Conservation (phyloP, 2,113 vertebrate genomes). For the Scartelaos histophorus region DNA sequence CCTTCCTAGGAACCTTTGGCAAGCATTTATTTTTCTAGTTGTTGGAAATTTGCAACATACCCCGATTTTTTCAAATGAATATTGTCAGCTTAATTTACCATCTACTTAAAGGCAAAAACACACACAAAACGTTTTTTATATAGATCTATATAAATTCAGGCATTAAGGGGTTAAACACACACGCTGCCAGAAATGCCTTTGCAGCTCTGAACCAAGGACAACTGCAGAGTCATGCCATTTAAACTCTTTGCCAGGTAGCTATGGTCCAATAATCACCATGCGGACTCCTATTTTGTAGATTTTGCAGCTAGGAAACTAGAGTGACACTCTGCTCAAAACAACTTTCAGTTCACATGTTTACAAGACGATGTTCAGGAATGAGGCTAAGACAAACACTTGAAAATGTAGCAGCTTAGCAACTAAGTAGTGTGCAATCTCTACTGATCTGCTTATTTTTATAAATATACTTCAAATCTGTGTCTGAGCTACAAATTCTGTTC, state of each 20-base stretch:
- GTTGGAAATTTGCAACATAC: too few relatives aligned
- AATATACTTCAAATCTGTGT: background rate
- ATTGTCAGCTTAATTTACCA: too few relatives aligned
- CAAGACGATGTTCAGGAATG: slow-evolving; percentile 27
- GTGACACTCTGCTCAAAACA: slow-evolving; percentile 49
- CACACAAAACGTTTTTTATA: too few relatives aligned
- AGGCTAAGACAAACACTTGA: slow-evolving; percentile 46
- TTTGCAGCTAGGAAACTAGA: slow-evolving; percentile 21
- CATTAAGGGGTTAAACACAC: slow-evolving; percentile 24
- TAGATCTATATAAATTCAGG: too few relatives aligned
- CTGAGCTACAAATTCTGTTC: background rate
- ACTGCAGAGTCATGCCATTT: background rate
- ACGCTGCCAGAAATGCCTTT: background rate
- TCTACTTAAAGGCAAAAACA: too few relatives aligned
- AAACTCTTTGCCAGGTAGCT: slow-evolving; percentile 12
- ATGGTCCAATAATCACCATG: background rate
- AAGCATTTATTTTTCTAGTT: too few relatives aligned
- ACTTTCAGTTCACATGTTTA: slow-evolving; percentile 55
- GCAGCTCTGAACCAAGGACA: background rate
- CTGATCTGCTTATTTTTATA: background rate
- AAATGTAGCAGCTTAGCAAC: slow-evolving; percentile 29
- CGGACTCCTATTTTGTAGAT: background rate
- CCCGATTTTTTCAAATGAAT: too few relatives aligned
- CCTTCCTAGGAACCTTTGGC: too few relatives aligned
- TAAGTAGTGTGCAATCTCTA: slow-evolving; percentile 23